Percentiles rank a stretch among this genome's conserved stretches.
These are phyloP conservation scores for Xylota sylvarum DNA, from an alignment of 2,888 invertebrate genomes.

Conservation along the genomic window DNA sequence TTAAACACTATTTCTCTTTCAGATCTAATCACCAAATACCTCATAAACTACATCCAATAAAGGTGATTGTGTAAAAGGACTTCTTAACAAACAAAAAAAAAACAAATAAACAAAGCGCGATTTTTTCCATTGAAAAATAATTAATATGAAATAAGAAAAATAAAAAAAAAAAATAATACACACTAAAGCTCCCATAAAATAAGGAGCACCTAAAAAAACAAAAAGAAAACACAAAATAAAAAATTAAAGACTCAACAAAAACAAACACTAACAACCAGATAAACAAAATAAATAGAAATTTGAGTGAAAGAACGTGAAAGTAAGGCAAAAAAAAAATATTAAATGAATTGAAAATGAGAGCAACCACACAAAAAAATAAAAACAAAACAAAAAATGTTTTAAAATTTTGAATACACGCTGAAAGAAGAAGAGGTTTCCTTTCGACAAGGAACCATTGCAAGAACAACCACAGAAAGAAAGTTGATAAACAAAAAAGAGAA, in stretches of 20 bases:
- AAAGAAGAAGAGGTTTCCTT: conserved; percentile 52
- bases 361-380: conserved; percentile 35
- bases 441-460: conserved; percentile 38
- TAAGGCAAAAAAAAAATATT: conserved; percentile 33
- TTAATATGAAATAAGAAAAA: conserved; percentile 66
- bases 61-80: conserved; percentile 79
- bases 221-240: conserved; percentile 31
- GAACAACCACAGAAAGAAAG: conserved; percentile 41
- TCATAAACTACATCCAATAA: conserved; percentile 80
- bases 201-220: conserved; percentile 38
- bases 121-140: conserved; percentile 78
- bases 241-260: conserved; percentile 67
- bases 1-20: conserved; percentile 53
- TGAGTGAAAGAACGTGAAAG: conserved; percentile 58
- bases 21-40: conserved; percentile 80
- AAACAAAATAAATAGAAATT: conserved; percentile 15
- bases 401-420: conserved; percentile 45
- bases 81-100: conserved; percentile 62
- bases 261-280: conserved; percentile 54
- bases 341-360: conserved; percentile 39
- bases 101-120: conserved; percentile 56
- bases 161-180: conserved; percentile 42
- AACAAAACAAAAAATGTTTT: conserved; percentile 20
- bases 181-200: conserved; percentile 27
- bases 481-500: conserved; percentile 41